Percentiles rank a stretch among this genome's conserved stretches.
Conservation (phyloP, 1,140 invertebrate genomes). For the Papilio polytes region DNA sequence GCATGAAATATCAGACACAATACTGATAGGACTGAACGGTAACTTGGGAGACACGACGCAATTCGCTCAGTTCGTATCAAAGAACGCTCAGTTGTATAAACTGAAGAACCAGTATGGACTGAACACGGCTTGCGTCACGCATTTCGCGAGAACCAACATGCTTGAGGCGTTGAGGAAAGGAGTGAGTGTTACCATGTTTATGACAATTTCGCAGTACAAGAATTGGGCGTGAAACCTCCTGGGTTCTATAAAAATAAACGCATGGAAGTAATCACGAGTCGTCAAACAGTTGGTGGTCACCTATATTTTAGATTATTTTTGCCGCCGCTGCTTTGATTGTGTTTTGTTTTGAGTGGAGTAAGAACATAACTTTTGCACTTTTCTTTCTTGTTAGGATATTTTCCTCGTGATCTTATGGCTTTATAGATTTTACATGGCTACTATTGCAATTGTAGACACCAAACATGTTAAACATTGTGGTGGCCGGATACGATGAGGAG, state of each 20-base stretch:
- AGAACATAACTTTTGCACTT: too few relatives aligned
- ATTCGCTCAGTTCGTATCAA: slow-evolving; percentile 98
- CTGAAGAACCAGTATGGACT: slow-evolving; percentile 98
- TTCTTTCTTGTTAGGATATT: too few relatives aligned
- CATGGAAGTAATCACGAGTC: too few relatives aligned
- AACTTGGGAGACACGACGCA: slow-evolving; percentile 97
- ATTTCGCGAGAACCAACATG: slow-evolving; percentile 95
- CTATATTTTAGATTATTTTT: too few relatives aligned
- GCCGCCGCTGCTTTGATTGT: too few relatives aligned
- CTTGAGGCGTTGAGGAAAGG: slow-evolving; percentile 94
- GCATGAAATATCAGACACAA: slow-evolving; percentile 92
- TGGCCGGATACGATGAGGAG: slow-evolving; percentile 93
- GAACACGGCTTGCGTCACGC: slow-evolving; percentile 93
- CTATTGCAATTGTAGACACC: slow-evolving; percentile 85
- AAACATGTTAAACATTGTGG: slow-evolving; percentile 93
- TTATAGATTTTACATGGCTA: too few relatives aligned
- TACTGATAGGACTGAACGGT: slow-evolving; percentile 95
- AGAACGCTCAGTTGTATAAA: slow-evolving; percentile 98
- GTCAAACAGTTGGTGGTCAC: too few relatives aligned
- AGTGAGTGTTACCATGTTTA: slow-evolving; percentile 76
- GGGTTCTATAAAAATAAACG: too few relatives aligned
- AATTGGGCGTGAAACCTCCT: too few relatives aligned
- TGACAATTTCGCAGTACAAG: neutral
- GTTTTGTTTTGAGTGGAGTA: too few relatives aligned
- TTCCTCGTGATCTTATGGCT: too few relatives aligned